These are phyloP conservation scores for Holothuria glaberrima DNA, from an alignment of 35 echinoderm and acorn worm species.

Conservation along the genomic window DNA sequence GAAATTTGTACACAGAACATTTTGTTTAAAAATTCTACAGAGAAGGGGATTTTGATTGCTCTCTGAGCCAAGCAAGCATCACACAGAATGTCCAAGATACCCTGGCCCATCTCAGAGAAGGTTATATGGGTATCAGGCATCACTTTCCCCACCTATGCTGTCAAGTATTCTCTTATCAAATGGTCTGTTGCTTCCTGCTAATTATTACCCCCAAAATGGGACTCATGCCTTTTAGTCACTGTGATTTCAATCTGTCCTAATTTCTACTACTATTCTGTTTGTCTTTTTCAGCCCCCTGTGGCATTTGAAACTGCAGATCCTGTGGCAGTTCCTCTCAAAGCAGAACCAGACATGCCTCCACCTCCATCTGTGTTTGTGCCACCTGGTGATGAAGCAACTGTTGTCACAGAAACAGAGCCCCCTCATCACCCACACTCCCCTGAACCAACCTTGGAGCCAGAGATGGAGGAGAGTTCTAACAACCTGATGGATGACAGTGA, in stretches of 20 bases:
- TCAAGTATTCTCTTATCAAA: no score
- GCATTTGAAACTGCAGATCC: conserved; percentile 21
- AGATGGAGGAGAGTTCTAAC: background rate
- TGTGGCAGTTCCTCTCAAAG: conserved; percentile 1
- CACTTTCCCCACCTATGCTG: no score
- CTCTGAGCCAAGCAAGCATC: no score
- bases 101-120: no score
- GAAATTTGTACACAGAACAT: no score
- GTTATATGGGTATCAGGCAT: no score
- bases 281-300: background rate
- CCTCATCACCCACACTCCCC: background rate
- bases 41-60: no score
- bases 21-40: no score
- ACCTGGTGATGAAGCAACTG: conserved; percentile 2
- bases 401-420: background rate
- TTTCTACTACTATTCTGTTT: background rate
- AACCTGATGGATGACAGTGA: background rate
- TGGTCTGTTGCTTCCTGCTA: no score
- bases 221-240: no score
- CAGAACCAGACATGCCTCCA: conserved; percentile 17
- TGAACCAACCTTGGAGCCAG: background rate
- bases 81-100: no score
- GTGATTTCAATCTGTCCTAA: background rate
- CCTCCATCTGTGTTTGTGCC: conserved; percentile 17
- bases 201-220: no score